Base-by-base conservation (phyloP, 2,888 invertebrate species). In the Conus canariensis region DNA sequence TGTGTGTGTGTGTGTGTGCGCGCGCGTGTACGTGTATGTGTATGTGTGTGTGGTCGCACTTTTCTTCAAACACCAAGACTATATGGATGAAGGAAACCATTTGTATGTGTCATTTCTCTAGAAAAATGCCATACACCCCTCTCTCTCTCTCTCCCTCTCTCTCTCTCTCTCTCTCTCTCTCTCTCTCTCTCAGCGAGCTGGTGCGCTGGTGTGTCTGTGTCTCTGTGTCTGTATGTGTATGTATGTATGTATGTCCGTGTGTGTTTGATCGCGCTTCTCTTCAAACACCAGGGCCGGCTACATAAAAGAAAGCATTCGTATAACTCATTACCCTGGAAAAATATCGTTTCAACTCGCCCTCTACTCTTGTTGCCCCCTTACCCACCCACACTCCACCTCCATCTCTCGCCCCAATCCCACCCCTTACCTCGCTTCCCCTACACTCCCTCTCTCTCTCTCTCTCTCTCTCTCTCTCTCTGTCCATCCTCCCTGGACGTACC, bases 91-190 rank as follows among this genome's bases (percentile, higher is more conserved):
- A 45, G 3, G 45, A 45, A 45, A 45, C 45, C 45, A 45, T 45
- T 45, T 45, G 45, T 3, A 22, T 70, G 22, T 70, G 22, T 70
- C 70, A 70, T 70, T 22, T 8, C 22, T 16, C 16, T 64, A 16
- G 64, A 64, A 64, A 70, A 22, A 22, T 19, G 12, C 70, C 70
- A 70, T 22, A 70, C 70, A 64, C 64, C 64, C 64, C 8, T 25
- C 74, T 74, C n/a, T 74, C 74, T 74, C 74, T 74, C 25, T 74
- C 74, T n/a, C 74, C 19, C n/a, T 74, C n/a, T 74, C 74, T 74
- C 74, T 74, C 74, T 74, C n/a, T 74, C n/a, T 74, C 74, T 74
- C 77, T 77, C 77, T 77, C 77, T 77, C 77, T 77, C 77, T 77
- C 77, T 77, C 77, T 77, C 77, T 77, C 77, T 77, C 77, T n/a